Evolutionary conservation across 2,113 vertebrate genomes (phyloP), one percentile per base, ranked within the genome.

Genomic region (Sula dactylatra): DNA sequence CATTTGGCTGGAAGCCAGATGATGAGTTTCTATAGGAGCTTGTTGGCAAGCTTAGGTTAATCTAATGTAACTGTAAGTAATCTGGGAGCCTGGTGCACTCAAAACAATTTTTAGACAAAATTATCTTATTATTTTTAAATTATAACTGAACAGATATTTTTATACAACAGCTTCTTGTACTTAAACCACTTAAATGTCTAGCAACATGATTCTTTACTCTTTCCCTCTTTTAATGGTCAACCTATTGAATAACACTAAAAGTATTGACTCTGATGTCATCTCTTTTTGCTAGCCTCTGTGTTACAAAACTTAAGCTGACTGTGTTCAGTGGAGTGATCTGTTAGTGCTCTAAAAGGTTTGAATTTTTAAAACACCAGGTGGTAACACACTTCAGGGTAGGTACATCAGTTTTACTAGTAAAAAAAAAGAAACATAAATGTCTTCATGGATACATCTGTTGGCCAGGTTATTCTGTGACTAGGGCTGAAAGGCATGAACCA

Each of bases 11-110:
- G 44, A 88, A 45, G 54, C 94, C 82, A 82, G 82, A 20, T 79
- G 58, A 79, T 55, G 77, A 66, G 78, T 92, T 93, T 93, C 90
- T 90, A 15, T 87, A 73, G 70, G 91, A 93, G 81, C 45, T 89
- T 91, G 80, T 94, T 94, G 96, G 94, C 91, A 96, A 95, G 95
- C 81, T 86, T 83, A 64, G 82, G 82, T 88, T 95, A 88, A 93
- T 91, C 58, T 80, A 82, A 82, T 94, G 73, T 94, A 96, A 86
- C 83, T 89, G 89, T 89, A 94, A 94, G 91, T 88, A 94, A 76
- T 95, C 70, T 66, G n/a, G 54, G 59, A 94, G 54, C 45, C 58
- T 82, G 40, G 58, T 93, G 71, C 24, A 58, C 50, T 65, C 29
- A 50, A 82, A 84, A 40, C 20, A 82, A 38, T 54, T 95, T 91